Conservation (phyloP, 2,888 invertebrate species). For the Siphonodentalium dalli region DNA sequence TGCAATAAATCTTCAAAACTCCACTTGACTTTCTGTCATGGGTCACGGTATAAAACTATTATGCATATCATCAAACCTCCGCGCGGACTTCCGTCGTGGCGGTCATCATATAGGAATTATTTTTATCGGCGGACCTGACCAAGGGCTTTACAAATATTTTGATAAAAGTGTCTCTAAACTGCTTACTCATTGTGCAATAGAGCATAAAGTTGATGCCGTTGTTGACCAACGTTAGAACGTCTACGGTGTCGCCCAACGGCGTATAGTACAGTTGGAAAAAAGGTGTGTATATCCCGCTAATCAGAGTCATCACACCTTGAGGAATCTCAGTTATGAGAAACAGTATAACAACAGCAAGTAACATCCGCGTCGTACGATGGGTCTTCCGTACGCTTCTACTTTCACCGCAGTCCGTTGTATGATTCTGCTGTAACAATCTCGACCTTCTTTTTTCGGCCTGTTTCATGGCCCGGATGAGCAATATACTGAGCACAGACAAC, state of each 20-base stretch:
- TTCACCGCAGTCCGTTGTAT: slow-evolving; percentile 39
- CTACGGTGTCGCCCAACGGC: slow-evolving; percentile 78
- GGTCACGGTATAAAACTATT: too few relatives aligned
- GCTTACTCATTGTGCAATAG: slow-evolving; percentile 92
- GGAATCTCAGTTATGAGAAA: slow-evolving; percentile 91
- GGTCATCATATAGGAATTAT: too few relatives aligned
- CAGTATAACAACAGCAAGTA: slow-evolving; percentile 84
- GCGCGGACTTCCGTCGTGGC: too few relatives aligned
- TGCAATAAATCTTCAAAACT: too few relatives aligned
- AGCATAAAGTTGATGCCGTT: slow-evolving; percentile 92
- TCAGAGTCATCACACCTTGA: slow-evolving; percentile 76
- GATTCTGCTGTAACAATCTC: slow-evolving; percentile 41
- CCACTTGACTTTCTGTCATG: too few relatives aligned
- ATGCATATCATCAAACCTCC: too few relatives aligned
- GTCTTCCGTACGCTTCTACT: slow-evolving; percentile 71
- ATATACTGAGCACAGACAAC: slow-evolving; percentile 74
- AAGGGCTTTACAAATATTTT: slow-evolving; percentile 70
- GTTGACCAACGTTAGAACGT: slow-evolving; percentile 87
- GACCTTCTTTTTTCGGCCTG: slow-evolving; percentile 57
- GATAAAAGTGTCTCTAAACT: slow-evolving; percentile 76
- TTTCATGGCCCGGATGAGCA: slow-evolving; percentile 65
- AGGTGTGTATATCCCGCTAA: slow-evolving; percentile 79
- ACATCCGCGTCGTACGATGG: slow-evolving; percentile 91
- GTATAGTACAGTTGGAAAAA: slow-evolving; percentile 73
- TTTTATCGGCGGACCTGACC: too few relatives aligned